phyloP scores from a whole-genome alignment of 2,797 vertebrate species.

The Sarcophilus harrisii region DNA sequence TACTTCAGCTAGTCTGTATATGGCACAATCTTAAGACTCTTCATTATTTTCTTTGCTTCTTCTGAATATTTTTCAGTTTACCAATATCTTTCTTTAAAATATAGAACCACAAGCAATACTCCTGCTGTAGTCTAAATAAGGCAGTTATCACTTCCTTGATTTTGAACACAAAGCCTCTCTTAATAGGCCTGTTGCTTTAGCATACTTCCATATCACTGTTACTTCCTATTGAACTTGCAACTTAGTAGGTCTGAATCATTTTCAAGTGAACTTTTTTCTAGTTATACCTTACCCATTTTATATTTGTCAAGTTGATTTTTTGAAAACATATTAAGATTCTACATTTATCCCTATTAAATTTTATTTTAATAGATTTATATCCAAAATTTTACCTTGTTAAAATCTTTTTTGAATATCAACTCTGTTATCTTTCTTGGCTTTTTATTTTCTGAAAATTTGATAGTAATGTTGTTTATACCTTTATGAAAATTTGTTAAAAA shows the following conservation, averaged over 20 bases:
- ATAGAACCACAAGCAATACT: background rate
- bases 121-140: background rate
- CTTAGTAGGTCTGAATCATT: background rate
- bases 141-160: background rate
- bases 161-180: background rate
- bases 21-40: no score
- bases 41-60: no score
- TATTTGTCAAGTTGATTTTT: background rate
- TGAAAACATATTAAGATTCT: background rate
- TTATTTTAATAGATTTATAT: no score
- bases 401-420: background rate
- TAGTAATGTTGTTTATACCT: background rate
- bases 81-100: background rate
- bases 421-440: background rate
- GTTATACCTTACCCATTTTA: background rate
- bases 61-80: background rate
- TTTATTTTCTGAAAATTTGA: background rate
- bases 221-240: background rate
- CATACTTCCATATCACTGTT: background rate
- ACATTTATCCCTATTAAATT: no score
- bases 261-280: background rate
- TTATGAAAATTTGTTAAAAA: background rate
- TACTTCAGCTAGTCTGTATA: no score
- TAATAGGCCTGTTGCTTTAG: background rate
- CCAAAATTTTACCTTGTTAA: background rate